Percentiles rank a stretch among this genome's conserved stretches.
Evolutionary conservation across 2,888 invertebrate species (phyloP).

Genomic region (Leptothorax acervorum): DNA sequence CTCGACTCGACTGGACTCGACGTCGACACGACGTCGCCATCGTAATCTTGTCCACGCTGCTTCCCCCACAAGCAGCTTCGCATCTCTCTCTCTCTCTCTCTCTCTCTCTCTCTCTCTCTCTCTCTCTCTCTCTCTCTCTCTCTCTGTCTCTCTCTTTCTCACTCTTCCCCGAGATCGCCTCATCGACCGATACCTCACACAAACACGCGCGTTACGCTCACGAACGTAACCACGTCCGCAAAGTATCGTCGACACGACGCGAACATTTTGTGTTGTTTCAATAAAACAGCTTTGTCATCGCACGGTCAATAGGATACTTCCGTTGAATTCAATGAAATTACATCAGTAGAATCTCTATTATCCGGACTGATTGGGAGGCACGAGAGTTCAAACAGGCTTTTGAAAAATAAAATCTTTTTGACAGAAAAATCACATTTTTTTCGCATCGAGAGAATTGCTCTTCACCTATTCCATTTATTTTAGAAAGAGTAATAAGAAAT

Average conservation of each 20-base stretch:
- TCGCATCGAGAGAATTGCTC: background rate
- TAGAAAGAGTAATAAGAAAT: background rate
- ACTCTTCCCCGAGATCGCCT: constrained; percentile 64
- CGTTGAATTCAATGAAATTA: constrained; percentile 6
- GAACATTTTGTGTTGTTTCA: constrained; percentile 32
- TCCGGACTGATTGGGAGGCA: background rate
- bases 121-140: background rate
- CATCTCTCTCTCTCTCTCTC: constrained; percentile 22
- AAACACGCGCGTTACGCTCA: background rate
- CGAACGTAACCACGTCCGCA: background rate
- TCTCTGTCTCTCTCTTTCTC: constrained; percentile 7
- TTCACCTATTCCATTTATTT: background rate
- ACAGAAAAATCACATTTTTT: background rate
- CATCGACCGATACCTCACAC: constrained; percentile 59
- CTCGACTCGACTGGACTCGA: constrained; percentile 44
- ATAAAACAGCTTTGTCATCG: constrained; percentile 25
- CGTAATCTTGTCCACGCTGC: constrained; percentile 58
- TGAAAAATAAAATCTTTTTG: constrained; percentile 2
- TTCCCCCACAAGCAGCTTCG: constrained; percentile 58
- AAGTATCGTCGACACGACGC: constrained; percentile 1
- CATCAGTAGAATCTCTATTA: constrained; percentile 11
- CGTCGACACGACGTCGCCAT: constrained; percentile 35
- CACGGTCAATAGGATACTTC: constrained; percentile 12
- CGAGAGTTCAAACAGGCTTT: background rate
- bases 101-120: background rate